phyloP scores from a whole-genome alignment of 2,888 invertebrate genomes.

The Ectropis crepuscularia region DNA sequence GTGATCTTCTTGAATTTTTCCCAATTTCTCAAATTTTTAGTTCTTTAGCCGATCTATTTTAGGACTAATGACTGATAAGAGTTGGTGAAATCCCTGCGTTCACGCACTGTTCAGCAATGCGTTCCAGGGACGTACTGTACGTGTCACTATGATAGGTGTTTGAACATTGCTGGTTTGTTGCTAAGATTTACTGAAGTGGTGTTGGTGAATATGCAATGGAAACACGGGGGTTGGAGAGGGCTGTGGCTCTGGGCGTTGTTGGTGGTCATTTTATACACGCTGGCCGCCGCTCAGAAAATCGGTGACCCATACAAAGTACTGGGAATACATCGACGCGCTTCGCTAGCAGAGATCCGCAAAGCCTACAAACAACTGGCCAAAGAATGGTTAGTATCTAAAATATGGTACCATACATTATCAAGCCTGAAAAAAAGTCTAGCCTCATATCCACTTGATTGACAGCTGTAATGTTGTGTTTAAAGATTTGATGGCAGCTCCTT shows the following conservation, averaged over 20 bases:
- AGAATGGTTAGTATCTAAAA: slow-evolving; percentile 88
- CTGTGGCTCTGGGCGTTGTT: slow-evolving; percentile 67
- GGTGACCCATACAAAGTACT: slow-evolving; percentile 94
- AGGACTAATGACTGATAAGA: slow-evolving; percentile 78
- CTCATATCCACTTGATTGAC: no score
- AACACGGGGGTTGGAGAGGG: slow-evolving; percentile 68
- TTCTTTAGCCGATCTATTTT: slow-evolving; percentile 73
- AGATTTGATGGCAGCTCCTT: no score
- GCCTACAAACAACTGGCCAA: slow-evolving; percentile 95
- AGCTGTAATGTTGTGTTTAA: no score
- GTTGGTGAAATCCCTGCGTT: slow-evolving; percentile 58
- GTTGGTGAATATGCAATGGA: slow-evolving; percentile 79
- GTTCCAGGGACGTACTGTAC: slow-evolving; percentile 42
- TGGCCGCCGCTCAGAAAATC: slow-evolving; percentile 75
- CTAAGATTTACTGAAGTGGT: slow-evolving; percentile 31
- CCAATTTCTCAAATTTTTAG: slow-evolving; percentile 67
- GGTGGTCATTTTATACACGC: slow-evolving; percentile 54
- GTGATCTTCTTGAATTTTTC: slow-evolving; percentile 67
- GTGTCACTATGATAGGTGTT: slow-evolving; percentile 38
- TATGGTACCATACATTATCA: not conserved
- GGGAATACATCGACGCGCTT: slow-evolving; percentile 90
- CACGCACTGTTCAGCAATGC: slow-evolving; percentile 55
- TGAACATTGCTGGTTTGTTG: slow-evolving; percentile 35
- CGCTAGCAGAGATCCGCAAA: slow-evolving; percentile 92
- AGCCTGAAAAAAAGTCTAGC: no score